phyloP scores from a whole-genome alignment of 2,113 vertebrate genomes.

The Cochlearius cochlearius region DNA sequence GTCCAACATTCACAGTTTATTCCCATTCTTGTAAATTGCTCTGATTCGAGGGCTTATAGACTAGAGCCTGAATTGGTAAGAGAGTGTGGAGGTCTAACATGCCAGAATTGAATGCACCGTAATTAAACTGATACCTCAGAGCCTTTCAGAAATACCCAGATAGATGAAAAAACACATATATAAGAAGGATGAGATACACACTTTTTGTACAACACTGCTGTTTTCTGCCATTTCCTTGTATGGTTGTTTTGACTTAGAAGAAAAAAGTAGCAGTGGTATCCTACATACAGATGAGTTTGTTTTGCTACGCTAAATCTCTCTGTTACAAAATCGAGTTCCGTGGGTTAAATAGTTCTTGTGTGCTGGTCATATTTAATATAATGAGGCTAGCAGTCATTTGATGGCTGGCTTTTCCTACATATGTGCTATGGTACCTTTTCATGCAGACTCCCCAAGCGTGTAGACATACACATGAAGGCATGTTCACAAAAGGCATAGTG shows the following conservation, averaged over 20 bases:
- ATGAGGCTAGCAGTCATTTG: not conserved
- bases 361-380: not conserved
- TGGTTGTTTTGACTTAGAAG: not conserved
- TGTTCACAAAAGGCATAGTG: not conserved
- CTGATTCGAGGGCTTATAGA: not conserved
- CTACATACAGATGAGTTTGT: not conserved
- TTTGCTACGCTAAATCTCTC: not conserved
- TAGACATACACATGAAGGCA: not conserved
- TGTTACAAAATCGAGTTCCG: not conserved
- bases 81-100: not conserved
- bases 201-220: not conserved
- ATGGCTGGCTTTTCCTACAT: not conserved
- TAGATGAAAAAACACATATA: not conserved
- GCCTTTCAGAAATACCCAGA: not conserved
- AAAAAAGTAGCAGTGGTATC: not conserved
- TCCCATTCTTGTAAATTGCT: not conserved
- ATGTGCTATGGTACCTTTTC: not conserved
- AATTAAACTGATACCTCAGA: not conserved
- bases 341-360: not conserved
- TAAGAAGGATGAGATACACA: not conserved
- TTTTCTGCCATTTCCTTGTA: not conserved
- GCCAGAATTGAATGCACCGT: not conserved
- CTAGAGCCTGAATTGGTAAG: not conserved
- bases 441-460: not conserved
- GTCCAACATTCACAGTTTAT: not conserved